Evolutionary conservation across 2,888 invertebrate species (phyloP), one percentile per base, ranked within the genome.

Genomic region (Aquatica leii): DNA sequence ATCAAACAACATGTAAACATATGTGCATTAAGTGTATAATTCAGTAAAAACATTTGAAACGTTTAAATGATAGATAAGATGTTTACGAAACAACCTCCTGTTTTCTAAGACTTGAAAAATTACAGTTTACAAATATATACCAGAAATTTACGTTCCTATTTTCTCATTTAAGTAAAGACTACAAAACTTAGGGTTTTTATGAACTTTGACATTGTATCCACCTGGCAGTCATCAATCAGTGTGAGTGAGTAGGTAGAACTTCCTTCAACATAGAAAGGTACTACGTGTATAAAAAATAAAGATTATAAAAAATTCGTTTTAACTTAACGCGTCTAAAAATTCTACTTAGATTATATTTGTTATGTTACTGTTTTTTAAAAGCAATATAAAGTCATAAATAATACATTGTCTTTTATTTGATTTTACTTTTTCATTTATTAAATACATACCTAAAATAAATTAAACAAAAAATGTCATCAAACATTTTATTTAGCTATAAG

Each of bases 221-320:
- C 67, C 70, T 68, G 68, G 66, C 66, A 67, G 63, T 67, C 68
- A 70, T 70, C 67, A 67, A 62, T 68, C 67, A 70, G n/a, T n/a
- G n/a, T n/a, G 66, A 63, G 58, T 53, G 59, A 46, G 54, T 59
- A 37, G 59, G 63, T 50, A 58, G 59, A 53, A 63, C 62, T 56
- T 62, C 57, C 52, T 61, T 50, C 43, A 43, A 20, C 20, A 52
- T 46, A 62, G 55, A 62, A 57, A 62, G 18, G n/a, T n/a, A n/a
- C n/a, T n/a, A 34, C 12, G 37, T 41, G 56, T 52, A 59, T 34
- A 60, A 24, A 53, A 53, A 60, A 53, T 48, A 48, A 61, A 51
- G 55, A 61, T 56, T 50, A 54, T 61, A 55, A 61, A 61, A 61
- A 61, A 55, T 55, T 54, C 54, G 54, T 54, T 31, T 53, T 37